Conservation (phyloP, 2,797 vertebrate species). For the Gymnoscopelus braueri region DNA sequence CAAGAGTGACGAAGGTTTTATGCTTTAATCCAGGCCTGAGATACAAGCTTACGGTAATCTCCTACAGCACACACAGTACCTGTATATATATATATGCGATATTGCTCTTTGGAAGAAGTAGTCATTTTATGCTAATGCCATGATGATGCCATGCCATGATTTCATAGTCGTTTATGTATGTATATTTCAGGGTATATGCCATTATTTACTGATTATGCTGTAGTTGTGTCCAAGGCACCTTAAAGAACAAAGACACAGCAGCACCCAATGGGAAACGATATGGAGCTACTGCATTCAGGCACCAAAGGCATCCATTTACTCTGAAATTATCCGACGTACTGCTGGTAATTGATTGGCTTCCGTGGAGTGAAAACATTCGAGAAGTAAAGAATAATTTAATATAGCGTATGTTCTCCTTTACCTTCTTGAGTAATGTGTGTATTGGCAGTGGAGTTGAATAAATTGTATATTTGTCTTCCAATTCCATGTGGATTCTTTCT, state of each 20-base stretch:
- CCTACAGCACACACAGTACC: constrained; percentile 38
- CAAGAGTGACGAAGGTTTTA: background rate
- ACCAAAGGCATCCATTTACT: no score
- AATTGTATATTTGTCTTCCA: constrained; percentile 24
- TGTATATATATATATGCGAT: constrained; percentile 33
- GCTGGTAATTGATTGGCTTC: no score
- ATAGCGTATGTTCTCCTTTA: no score
- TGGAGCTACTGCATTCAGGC: no score
- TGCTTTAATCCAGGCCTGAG: constrained; percentile 42
- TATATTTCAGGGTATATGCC: background rate
- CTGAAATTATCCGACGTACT: no score
- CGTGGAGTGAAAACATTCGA: no score
- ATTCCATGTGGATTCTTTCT: constrained; percentile 25
- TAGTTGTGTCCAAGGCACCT: constrained; percentile 29
- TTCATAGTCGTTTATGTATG: background rate
- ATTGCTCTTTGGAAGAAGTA: constrained; percentile 35
- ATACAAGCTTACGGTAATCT: constrained; percentile 45
- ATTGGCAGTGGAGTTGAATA: constrained; percentile 35
- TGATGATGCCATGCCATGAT: constrained; percentile 35
- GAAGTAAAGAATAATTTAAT: no score
- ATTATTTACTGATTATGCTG: constrained; percentile 32
- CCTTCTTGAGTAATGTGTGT: background rate
- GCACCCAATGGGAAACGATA: no score
- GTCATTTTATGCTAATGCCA: constrained; percentile 28
- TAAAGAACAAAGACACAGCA: background rate